Conservation (phyloP, 2,888 invertebrate genomes). For the Arctia plantaginis region DNA sequence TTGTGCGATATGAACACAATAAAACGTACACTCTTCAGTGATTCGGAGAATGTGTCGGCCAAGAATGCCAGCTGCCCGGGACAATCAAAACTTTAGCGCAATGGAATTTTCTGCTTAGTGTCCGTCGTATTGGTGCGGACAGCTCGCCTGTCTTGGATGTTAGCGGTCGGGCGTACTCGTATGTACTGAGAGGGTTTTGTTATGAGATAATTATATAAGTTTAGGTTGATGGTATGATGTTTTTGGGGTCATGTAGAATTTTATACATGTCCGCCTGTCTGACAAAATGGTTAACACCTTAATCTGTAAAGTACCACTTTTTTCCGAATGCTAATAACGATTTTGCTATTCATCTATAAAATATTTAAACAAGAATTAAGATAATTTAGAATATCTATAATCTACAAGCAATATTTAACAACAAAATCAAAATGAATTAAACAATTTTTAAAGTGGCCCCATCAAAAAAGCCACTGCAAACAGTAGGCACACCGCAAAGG, state of each 20-base stretch:
- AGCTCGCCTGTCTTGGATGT: slow-evolving; percentile 65
- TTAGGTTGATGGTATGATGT: slow-evolving; percentile 21
- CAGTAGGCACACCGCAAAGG: slow-evolving; percentile 69
- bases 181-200: slow-evolving; percentile 28
- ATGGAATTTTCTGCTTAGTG: slow-evolving; percentile 84
- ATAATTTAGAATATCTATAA: slow-evolving; percentile 13
- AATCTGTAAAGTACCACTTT: neutral
- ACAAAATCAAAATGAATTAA: slow-evolving; percentile 42
- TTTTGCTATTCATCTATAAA: neutral
- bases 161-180: slow-evolving; percentile 39
- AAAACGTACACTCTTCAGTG: slow-evolving; percentile 75
- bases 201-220: slow-evolving; percentile 45
- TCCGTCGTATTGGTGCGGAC: slow-evolving; percentile 76
- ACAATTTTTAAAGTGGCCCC: slow-evolving; percentile 61
- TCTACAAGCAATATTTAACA: slow-evolving; percentile 32
- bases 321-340: neutral
- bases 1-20: slow-evolving; percentile 76
- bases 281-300: neutral
- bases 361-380: neutral
- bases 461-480: slow-evolving; percentile 67
- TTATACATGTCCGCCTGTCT: neutral
- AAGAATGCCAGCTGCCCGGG: slow-evolving; percentile 85
- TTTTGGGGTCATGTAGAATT: neutral
- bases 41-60: slow-evolving; percentile 78
- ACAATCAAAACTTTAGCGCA: slow-evolving; percentile 86